Evolutionary conservation across 2,113 vertebrate species (phyloP), one percentile per base, ranked within the genome.

Genomic region (Megaceryle maxima): DNA sequence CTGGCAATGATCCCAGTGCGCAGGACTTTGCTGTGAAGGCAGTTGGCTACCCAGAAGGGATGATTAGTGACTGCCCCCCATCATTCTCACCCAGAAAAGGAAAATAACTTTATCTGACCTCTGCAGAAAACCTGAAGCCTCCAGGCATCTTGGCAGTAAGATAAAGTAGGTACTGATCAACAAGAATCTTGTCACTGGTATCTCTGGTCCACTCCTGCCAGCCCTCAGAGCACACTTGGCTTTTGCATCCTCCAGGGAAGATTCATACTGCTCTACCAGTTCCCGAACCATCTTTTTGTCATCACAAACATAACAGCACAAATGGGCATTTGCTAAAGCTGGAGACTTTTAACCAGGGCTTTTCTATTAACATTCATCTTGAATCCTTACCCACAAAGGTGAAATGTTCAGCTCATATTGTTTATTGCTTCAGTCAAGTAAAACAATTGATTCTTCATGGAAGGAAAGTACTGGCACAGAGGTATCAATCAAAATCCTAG

Each of bases 381-480:
- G 60, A 92, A 92, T 83, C 44, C 57, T 84, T 92, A 69, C 46
- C 39, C 69, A 84, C 66, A 81, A 75, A 88, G 4, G 10, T 79
- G 44, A 82, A 94, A 44, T 75, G 41, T 41, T 83, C 1, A 39
- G 37, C 73, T 92, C 5, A 8, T 57, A 57, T 48, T 90, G 46
- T 39, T 83, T 83, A 66, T 78, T 84, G 48, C 74, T 93, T 91
- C 81, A 39, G 1, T 78, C 46, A 90, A 76, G 75, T 67, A 91
- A 79, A 95, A 80, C 67, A 83, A 90, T 80, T 70, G 85, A 90
- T 83, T 88, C 82, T 84, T 95, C 64, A 28, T 46, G 76, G 94
- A 88, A 72, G 43, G 20, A 44, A 85, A 55, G 29, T 74, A 74
- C 68, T 68, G 41, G 66, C 88, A 87, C 83, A 90, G 86, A 94